Evolutionary conservation across 2,797 vertebrate species (phyloP), one percentile per base, ranked within the genome.

Genomic region (Rhinophrynus dorsalis): DNA sequence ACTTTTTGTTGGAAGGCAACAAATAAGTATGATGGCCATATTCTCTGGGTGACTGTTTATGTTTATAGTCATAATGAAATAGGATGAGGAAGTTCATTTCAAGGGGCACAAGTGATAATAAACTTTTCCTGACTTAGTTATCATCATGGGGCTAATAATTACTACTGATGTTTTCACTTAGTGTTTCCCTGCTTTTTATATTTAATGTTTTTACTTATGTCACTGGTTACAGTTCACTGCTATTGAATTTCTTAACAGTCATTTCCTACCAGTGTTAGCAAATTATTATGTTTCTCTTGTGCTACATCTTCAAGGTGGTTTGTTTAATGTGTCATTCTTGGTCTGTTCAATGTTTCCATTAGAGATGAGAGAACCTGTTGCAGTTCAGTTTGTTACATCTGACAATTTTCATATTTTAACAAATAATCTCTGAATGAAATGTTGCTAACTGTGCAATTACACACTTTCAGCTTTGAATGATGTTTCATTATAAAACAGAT

Each of bases 81-180:
- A 13, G 11, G 20, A 57, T 18, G 40, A 56, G 23, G 24, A 30
- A 55, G 10, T 45, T 29, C 7, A 9, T 29, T 47, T 32, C 23
- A 57, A 35, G 29, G 33, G 9, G 27, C 33, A 18, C 9, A 57
- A 47, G 44, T 67, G 20, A 55, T 56, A 45, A 67, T 57, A 48
- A 24, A 45, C 47, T 13, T 11, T 50, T 50, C 12, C 29, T 57
- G 40, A n/a, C 30, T 11, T 18, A 47, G 42, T 18, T 45, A 13
- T 57, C 64, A 67, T 35, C 42, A 67, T 45, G 38, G 44, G 40
- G 48, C 64, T 57, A 55, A 67, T 67, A 57, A 67, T 57, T 67
- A 67, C 18, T 57, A 57, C 51, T 67, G 64, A 67, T 48, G 40
- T 67, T 45, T 57, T 67, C 52, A 67, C 52, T 67, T 42, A 66